Conservation (phyloP, 2,888 invertebrate species). For the Arrhopalites spinosus region DNA sequence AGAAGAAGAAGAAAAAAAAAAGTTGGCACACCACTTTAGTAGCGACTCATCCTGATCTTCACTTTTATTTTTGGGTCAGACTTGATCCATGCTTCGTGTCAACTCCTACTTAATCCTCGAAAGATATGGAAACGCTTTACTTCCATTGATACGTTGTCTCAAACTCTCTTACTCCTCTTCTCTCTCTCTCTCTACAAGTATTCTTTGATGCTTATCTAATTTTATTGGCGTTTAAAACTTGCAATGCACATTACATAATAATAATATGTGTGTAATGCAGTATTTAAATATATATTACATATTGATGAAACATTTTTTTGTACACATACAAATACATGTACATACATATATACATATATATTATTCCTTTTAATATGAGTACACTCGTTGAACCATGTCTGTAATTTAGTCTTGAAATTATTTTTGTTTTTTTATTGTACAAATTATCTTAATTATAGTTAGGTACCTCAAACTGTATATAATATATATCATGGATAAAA, state of each 20-base stretch:
- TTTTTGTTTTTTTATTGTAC: too few species aligned
- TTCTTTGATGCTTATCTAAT: background rate
- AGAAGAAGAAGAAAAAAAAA: background rate
- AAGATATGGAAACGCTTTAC: background rate
- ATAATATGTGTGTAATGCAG: background rate
- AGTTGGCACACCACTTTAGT: slow-evolving; percentile 31
- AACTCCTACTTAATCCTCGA: slow-evolving; percentile 34
- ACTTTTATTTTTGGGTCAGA: slow-evolving; percentile 35
- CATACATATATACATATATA: too few species aligned
- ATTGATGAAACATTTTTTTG: too few species aligned
- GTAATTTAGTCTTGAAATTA: too few species aligned
- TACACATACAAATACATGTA: too few species aligned
- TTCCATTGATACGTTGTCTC: slow-evolving; percentile 3
- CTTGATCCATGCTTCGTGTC: slow-evolving; percentile 28
- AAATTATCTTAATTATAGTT: too few species aligned
- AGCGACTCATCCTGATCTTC: slow-evolving; percentile 20
- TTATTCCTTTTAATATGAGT: too few species aligned
- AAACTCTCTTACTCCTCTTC: background rate
- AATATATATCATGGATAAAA: too few species aligned
- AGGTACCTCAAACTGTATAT: too few species aligned
- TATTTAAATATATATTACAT: background rate
- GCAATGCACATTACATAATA: background rate
- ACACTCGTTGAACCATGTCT: too few species aligned
- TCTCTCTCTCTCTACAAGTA: too few species aligned
- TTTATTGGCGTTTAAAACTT: slow-evolving; percentile 5